These are phyloP conservation scores for Dipodomys spectabilis DNA, from an alignment of 2,113 vertebrate species.

Conservation along the genomic window DNA sequence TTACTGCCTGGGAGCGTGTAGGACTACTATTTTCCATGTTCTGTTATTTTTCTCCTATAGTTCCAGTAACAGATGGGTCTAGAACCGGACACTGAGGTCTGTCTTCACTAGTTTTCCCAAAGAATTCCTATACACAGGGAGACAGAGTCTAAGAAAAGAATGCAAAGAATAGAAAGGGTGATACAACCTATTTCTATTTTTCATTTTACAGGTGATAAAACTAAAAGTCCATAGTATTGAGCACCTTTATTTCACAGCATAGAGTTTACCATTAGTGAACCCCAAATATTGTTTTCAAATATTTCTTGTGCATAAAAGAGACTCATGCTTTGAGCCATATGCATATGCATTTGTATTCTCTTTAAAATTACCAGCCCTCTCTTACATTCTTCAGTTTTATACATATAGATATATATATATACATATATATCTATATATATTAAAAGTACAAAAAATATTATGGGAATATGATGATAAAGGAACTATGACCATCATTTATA, in stretches of 20 bases:
- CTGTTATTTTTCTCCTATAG: not conserved
- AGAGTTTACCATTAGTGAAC: not conserved
- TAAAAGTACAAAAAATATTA: not conserved
- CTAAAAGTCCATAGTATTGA: not conserved
- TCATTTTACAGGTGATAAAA: not conserved
- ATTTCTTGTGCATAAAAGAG: not conserved
- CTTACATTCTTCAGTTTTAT: not conserved
- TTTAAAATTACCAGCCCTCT: not conserved
- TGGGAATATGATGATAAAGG: too few relatives aligned
- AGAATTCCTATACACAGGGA: not conserved
- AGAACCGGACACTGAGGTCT: not conserved
- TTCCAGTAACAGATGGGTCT: not conserved
- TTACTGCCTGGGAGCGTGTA: not conserved
- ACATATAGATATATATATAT: too few relatives aligned
- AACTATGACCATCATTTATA: not conserved
- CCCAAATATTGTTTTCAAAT: constrained; percentile 15
- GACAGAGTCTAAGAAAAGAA: not conserved
- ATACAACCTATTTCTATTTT: not conserved
- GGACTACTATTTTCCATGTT: not conserved
- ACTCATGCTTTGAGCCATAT: not conserved
- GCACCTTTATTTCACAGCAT: not conserved
- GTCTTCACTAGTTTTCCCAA: not conserved
- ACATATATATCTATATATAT: not conserved
- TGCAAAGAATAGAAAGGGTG: not conserved
- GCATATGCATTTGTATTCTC: not conserved